Evolutionary conservation across 2,113 vertebrate genomes (phyloP), one percentile per base, ranked within the genome.

Genomic region (Eulemur macaco): DNA sequence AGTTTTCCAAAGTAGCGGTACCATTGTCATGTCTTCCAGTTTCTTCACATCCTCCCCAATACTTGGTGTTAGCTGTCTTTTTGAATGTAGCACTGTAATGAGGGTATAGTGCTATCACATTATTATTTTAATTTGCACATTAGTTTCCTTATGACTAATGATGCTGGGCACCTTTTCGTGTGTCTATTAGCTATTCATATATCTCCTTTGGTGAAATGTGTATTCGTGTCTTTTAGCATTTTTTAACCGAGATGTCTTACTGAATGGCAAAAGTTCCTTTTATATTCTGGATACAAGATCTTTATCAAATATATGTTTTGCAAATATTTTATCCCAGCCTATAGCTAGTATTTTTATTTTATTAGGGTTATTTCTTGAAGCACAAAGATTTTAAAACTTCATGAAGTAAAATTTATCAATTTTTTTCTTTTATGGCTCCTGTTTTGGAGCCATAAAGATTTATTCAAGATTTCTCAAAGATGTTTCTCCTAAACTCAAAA

Each of bases 291-390:
- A 23, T 91, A 66, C 12, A 89, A 86, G 50, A 47, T 83, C 10
- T 77, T 89, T 29, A 85, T 89, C 18, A 86, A 78, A 21, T 71
- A 90, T 7, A 47, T 20, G 3, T 89, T 89, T 96, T 86, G 45
- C 66, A 96, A 96, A 94, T 96, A 89, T 91, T 94, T 85, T 76
- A 90, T 76, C 71, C 34, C 14, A 76, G 13, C 63, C 64, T 45
- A 0, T 58, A 15, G 6, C 20, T 81, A 8, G 42, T 42, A 27
- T 78, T 87, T 92, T 90, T 54, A 82, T 83, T 86, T 89, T 94
- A 69, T 69, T 92, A 47, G 71, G 39, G 34, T 90, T 68, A 18
- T 87, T 91, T 97, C 47, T 86, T 52, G 13, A 96, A 82, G 73
- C 42, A 82, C 54, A 82, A 88, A 74, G 4, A 1, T 87, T 84